Percentiles rank a stretch among this genome's conserved stretches.
Conservation (phyloP, 2,113 vertebrate species). For the Phaetusa simplex region DNA sequence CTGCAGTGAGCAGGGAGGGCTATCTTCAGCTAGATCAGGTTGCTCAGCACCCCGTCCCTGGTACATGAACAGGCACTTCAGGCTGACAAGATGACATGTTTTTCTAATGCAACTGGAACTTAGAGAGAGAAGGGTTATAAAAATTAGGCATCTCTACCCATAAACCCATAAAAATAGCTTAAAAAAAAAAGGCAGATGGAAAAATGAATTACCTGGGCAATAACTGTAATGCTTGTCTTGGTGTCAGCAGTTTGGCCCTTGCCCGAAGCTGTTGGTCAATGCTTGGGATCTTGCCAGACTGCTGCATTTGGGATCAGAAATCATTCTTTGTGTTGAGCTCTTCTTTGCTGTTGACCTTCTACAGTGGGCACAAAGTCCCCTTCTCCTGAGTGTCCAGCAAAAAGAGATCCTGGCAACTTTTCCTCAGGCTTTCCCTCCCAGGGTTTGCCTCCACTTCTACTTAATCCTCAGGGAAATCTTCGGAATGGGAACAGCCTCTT, state of each 20-base stretch:
- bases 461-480: neutral
- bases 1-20: neutral
- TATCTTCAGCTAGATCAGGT: neutral
- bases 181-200: neutral
- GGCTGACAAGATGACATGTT: neutral
- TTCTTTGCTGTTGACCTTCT: neutral
- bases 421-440: neutral
- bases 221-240: too few relatives aligned
- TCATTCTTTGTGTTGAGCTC: neutral
- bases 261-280: neutral
- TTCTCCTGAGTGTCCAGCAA: neutral
- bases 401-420: neutral
- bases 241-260: neutral
- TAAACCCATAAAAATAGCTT: neutral
- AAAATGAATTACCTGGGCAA: neutral
- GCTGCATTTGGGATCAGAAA: neutral
- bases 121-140: neutral
- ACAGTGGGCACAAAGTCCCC: neutral
- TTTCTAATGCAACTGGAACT: neutral
- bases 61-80: neutral
- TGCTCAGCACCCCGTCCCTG: neutral
- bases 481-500: neutral
- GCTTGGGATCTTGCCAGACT: neutral
- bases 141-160: neutral
- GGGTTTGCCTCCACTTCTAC: neutral